Percentiles rank a stretch among this genome's conserved stretches.
phyloP scores from a whole-genome alignment of 2,113 vertebrate species.

The Monopterus albus region DNA sequence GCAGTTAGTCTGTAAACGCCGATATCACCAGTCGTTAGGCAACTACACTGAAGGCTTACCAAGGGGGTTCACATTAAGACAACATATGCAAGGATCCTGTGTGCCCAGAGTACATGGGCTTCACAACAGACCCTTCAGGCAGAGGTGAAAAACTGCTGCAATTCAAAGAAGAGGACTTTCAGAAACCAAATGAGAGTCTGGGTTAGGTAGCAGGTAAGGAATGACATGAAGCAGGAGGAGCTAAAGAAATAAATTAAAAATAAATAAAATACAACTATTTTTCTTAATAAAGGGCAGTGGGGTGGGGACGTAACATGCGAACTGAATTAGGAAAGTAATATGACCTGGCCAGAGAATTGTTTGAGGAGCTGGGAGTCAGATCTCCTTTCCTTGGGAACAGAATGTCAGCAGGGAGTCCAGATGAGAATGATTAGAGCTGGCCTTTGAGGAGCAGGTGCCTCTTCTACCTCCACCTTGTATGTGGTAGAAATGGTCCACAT shows the following conservation, averaged over 20 bases:
- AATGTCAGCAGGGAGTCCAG: slow-evolving; percentile 79
- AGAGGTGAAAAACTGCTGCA: slow-evolving; percentile 25
- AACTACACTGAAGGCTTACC: slow-evolving; percentile 59
- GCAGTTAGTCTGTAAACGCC: too few species aligned
- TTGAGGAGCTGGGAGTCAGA: slow-evolving; percentile 81
- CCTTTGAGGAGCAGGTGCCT: slow-evolving; percentile 85
- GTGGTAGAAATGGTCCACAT: slow-evolving; percentile 72
- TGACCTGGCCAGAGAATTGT: slow-evolving; percentile 64
- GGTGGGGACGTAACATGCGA: slow-evolving; percentile 80
- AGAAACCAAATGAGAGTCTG: slow-evolving; percentile 79
- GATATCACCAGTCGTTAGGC: too few species aligned
- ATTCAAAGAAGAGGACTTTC: slow-evolving; percentile 49
- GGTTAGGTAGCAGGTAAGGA: slow-evolving; percentile 85
- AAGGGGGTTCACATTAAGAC: slow-evolving; percentile 62
- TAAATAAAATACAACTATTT: too few species aligned
- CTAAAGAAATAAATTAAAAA: slow-evolving; percentile 15
- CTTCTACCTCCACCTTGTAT: slow-evolving; percentile 63
- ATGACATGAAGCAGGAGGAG: slow-evolving; percentile 76
- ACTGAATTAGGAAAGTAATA: slow-evolving; percentile 82
- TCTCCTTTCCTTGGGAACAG: slow-evolving; percentile 80
- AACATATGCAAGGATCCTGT: slow-evolving; percentile 62
- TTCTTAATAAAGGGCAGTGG: slow-evolving; percentile 63
- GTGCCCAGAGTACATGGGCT: slow-evolving; percentile 56
- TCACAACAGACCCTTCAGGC: slow-evolving; percentile 72
- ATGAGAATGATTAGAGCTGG: slow-evolving; percentile 82